Percentiles rank a stretch among this genome's conserved stretches.
Evolutionary conservation across 2,888 invertebrate genomes (phyloP).

Genomic region (Blastobasis lacticolella): DNA sequence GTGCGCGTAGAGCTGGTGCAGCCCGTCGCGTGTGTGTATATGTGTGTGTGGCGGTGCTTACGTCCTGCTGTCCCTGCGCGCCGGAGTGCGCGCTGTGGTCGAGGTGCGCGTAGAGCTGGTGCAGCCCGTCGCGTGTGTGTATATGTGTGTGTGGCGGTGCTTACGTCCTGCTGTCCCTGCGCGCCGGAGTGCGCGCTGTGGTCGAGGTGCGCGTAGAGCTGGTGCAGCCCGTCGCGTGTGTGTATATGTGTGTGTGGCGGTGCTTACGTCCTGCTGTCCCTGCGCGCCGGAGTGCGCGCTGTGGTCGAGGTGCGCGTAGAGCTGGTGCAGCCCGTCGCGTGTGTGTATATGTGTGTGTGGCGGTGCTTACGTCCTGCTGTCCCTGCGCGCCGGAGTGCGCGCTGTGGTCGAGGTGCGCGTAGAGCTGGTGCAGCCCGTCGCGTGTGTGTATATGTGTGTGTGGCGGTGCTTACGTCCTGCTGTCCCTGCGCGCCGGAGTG

Average conservation of each 20-base stretch:
- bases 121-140: too few species aligned
- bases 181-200: constrained; percentile 80
- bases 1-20: constrained; percentile 94
- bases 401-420: constrained; percentile 96
- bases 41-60: too few species aligned
- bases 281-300: too few species aligned
- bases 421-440: constrained; percentile 92
- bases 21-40: constrained; percentile 79
- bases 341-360: background rate
- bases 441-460: constrained; percentile 43
- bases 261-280: too few species aligned
- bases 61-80: too few species aligned
- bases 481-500: too few species aligned
- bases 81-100: too few species aligned
- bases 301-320: too few species aligned
- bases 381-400: constrained; percentile 64
- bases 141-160: constrained; percentile 21
- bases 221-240: constrained; percentile 89
- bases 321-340: too few species aligned
- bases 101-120: too few species aligned
- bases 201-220: constrained; percentile 96
- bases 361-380: constrained; percentile 77
- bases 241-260: too few species aligned
- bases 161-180: constrained; percentile 77
- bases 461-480: too few species aligned